These are phyloP conservation scores for Dromaius novaehollandiae DNA, from an alignment of 2,113 vertebrate species.

Conservation along the genomic window DNA sequence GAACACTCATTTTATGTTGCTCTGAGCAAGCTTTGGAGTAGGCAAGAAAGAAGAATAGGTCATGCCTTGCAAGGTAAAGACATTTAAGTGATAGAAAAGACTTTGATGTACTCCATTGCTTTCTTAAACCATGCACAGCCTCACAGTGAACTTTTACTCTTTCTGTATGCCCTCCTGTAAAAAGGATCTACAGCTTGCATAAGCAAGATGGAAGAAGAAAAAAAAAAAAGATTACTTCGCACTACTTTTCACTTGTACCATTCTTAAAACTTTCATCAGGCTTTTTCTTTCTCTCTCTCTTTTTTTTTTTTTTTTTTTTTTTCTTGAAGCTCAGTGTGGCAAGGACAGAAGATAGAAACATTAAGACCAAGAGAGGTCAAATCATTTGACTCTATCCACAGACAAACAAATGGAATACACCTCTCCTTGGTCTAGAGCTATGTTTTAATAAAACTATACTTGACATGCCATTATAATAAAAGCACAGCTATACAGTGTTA, in stretches of 20 bases:
- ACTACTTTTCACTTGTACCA: background rate
- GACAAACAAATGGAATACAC: background rate
- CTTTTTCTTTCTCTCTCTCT: background rate
- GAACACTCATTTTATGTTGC: background rate
- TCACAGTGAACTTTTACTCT: background rate
- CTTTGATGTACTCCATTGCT: background rate
- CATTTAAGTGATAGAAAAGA: background rate
- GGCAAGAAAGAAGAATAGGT: background rate
- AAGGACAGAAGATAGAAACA: background rate
- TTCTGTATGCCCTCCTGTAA: background rate
- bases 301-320: background rate
- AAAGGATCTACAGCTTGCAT: background rate
- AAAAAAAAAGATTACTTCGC: background rate
- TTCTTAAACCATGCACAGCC: background rate
- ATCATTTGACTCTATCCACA: background rate
- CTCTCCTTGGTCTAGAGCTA: background rate
- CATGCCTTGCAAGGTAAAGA: background rate
- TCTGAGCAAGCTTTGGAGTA: background rate
- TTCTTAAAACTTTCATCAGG: background rate
- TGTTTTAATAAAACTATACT: background rate
- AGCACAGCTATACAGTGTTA: rapidly evolving
- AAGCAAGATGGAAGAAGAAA: background rate
- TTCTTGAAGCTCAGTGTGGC: background rate
- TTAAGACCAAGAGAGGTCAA: background rate
- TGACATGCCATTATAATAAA: background rate